phyloP scores from a whole-genome alignment of 2,113 vertebrate genomes.

The Leptosomus discolor region DNA sequence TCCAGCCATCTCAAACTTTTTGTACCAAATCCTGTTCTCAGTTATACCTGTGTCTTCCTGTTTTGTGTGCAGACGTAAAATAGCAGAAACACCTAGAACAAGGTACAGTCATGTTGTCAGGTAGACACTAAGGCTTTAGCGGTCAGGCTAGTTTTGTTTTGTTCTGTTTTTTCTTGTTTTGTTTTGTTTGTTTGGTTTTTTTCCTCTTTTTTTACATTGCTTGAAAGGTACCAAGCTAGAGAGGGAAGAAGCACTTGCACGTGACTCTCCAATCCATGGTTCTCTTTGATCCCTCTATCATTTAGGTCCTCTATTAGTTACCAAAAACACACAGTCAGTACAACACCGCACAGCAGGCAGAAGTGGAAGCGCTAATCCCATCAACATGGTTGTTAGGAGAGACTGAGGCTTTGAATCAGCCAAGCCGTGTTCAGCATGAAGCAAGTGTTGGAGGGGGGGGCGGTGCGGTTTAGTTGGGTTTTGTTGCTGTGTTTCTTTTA shows the following conservation, averaged over 20 bases:
- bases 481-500: neutral
- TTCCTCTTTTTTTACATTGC: neutral
- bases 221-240: neutral
- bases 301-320: neutral
- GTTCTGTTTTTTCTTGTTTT: too few relatives aligned
- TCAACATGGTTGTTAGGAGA: neutral
- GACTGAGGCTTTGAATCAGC: neutral
- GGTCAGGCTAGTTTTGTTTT: neutral
- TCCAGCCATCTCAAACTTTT: neutral
- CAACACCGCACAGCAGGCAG: neutral
- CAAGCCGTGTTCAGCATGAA: neutral
- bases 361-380: neutral
- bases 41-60: neutral
- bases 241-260: neutral
- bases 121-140: neutral
- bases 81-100: neutral
- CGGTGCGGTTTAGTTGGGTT: neutral
- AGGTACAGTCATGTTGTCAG: rapidly evolving
- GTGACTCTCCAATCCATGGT: neutral
- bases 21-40: neutral
- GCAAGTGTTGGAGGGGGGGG: neutral
- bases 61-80: neutral
- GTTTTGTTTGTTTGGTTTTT: too few relatives aligned
- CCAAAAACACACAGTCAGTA: neutral
- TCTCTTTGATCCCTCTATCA: neutral